Conservation (phyloP, 2,113 vertebrate genomes). For the Bambusicola thoracicus region DNA sequence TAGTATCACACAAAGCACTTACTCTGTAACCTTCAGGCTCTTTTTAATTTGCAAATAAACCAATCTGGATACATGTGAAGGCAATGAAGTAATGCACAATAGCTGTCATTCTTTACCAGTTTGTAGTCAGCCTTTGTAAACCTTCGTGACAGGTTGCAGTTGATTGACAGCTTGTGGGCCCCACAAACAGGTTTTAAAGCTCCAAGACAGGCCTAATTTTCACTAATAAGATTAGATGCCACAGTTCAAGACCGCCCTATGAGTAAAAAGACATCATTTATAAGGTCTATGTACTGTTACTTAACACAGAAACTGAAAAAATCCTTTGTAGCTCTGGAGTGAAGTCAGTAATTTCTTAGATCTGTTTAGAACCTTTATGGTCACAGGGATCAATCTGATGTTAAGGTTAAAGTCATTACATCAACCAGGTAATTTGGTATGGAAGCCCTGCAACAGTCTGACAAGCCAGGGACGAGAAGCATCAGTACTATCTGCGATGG, state of each 20-base stretch:
- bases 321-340: background rate
- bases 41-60: background rate
- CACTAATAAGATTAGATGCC: background rate
- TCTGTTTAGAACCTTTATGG: background rate
- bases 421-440: background rate
- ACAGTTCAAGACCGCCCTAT: background rate
- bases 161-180: background rate
- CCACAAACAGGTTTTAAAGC: slow-evolving; percentile 2
- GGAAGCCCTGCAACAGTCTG: background rate
- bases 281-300: background rate
- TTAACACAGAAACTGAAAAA: background rate
- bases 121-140: background rate
- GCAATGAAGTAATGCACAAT: background rate
- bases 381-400: background rate
- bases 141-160: background rate
- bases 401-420: background rate
- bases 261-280: background rate
- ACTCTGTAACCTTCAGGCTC: background rate
- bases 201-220: background rate
- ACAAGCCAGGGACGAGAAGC: background rate
- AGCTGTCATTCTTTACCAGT: background rate
- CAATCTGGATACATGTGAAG: background rate
- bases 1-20: background rate
- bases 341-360: background rate
- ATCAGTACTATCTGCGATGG: background rate